phyloP scores from a whole-genome alignment of 2,113 vertebrate genomes.

The Sinocyclocheilus grahami region DNA sequence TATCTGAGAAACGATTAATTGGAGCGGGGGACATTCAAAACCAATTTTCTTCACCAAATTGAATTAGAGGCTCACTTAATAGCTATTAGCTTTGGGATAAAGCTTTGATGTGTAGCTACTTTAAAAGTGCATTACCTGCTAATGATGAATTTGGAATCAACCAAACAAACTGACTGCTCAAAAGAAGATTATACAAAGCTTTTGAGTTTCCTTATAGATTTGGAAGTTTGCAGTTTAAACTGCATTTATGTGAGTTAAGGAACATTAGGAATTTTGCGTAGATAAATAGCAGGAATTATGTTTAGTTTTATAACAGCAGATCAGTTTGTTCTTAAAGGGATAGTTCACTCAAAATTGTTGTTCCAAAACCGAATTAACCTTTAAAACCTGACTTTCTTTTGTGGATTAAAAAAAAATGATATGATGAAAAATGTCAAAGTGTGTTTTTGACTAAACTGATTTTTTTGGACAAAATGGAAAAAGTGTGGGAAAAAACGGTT shows the following conservation, averaged over 20 bases:
- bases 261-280: background rate
- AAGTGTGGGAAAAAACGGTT: background rate
- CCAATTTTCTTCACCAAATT: constrained; percentile 75
- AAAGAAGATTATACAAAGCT: constrained; percentile 22
- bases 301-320: background rate
- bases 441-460: background rate
- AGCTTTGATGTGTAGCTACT: constrained; percentile 62
- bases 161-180: constrained; percentile 37
- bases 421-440: background rate
- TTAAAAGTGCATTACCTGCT: constrained; percentile 61
- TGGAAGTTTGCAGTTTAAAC: background rate
- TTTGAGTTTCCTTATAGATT: background rate
- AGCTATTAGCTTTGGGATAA: constrained; percentile 76
- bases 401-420: background rate
- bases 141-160: constrained; percentile 53
- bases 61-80: constrained; percentile 77
- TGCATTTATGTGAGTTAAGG: background rate
- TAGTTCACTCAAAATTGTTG: background rate
- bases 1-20: constrained; percentile 80
- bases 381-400: background rate
- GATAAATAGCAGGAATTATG: background rate
- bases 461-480: too few relatives aligned
- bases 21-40: constrained; percentile 77
- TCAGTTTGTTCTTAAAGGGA: background rate
- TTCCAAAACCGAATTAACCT: background rate